These are phyloP conservation scores for Petaurus breviceps DNA, from an alignment of 2,113 vertebrate species.

Conservation along the genomic window DNA sequence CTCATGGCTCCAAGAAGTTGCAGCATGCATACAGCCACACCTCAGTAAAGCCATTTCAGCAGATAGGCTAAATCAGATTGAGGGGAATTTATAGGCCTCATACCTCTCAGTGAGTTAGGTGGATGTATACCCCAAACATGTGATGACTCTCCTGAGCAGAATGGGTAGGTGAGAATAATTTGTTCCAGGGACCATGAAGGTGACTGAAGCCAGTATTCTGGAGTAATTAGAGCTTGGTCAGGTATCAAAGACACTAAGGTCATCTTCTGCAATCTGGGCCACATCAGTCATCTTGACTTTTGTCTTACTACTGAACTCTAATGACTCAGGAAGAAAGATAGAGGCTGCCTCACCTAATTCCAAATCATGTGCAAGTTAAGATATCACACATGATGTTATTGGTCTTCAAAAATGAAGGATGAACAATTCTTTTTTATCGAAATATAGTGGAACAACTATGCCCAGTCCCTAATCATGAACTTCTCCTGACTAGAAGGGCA, in stretches of 20 bases:
- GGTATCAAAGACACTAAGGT: not conserved
- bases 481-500: not conserved
- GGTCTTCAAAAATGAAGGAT: no score
- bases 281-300: not conserved
- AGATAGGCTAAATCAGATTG: not conserved
- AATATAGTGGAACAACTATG: not conserved
- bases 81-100: not conserved
- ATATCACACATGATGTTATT: not conserved
- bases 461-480: not conserved
- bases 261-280: not conserved
- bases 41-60: not conserved
- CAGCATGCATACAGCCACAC: not conserved
- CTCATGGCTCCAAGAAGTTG: not conserved
- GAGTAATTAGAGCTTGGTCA: not conserved
- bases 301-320: not conserved
- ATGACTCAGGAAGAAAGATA: not conserved
- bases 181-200: not conserved
- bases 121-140: not conserved
- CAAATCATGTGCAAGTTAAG: no score
- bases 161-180: no score
- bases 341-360: no score
- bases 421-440: not conserved
- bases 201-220: not conserved
- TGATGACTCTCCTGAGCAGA: no score
- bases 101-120: not conserved